Percentiles rank a stretch among this genome's conserved stretches.
These are phyloP conservation scores for Crematogaster levior DNA, from an alignment of 2,888 invertebrate genomes.

Conservation along the genomic window DNA sequence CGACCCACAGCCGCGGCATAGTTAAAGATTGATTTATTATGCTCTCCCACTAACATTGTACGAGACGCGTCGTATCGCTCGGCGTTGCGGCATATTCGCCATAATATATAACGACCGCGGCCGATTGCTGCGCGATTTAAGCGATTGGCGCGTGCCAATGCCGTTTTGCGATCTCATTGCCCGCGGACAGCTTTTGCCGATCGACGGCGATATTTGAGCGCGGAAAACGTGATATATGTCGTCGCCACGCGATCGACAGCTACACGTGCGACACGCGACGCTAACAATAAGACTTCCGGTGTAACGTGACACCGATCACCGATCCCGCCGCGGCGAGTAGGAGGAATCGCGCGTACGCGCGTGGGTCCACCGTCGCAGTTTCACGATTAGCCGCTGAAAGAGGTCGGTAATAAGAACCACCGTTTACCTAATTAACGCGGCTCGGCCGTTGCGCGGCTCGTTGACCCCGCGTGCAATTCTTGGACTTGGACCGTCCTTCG, in stretches of 20 bases:
- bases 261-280: constrained; percentile 2
- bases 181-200: no score
- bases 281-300: background rate
- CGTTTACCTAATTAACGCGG: constrained; percentile 74
- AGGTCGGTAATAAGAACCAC: constrained; percentile 72
- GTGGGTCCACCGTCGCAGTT: constrained; percentile 35
- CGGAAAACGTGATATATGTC: background rate
- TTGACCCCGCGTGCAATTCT: constrained; percentile 71
- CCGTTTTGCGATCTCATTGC: constrained; percentile 17
- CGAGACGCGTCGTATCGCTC: constrained; percentile 3
- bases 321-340: background rate
- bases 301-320: background rate
- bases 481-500: constrained; percentile 69
- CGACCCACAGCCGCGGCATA: constrained; percentile 38
- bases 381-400: constrained; percentile 66
- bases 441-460: constrained; percentile 64
- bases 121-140: constrained; percentile 48
- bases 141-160: constrained; percentile 43
- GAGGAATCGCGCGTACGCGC: background rate
- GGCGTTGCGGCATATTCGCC: constrained; percentile 33
- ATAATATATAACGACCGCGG: constrained; percentile 43
- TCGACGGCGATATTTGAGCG: no score
- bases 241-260: constrained; percentile 4
- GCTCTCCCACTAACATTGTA: background rate
- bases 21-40: constrained; percentile 53